Percentiles rank a stretch among this genome's conserved stretches.
phyloP scores from a whole-genome alignment of 1,140 invertebrate species.

The Aphaenogaster ashmeadi region DNA sequence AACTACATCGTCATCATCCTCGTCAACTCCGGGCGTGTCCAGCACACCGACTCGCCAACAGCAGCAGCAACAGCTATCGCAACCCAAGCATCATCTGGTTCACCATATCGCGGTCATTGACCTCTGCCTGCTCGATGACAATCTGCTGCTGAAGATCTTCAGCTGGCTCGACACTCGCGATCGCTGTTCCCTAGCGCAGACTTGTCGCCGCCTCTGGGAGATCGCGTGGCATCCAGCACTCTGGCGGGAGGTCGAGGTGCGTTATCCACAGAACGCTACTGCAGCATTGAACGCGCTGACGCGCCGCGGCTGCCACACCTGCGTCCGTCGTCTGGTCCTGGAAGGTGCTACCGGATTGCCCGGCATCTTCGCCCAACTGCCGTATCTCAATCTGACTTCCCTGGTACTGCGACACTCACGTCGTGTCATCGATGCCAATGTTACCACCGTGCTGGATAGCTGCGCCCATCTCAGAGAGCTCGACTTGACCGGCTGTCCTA shows the following conservation, averaged over 20 bases:
- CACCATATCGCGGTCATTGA: constrained; percentile 49
- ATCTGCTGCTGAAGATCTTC: constrained; percentile 90
- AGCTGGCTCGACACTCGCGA: constrained; percentile 93
- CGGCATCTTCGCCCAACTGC: constrained; percentile 88
- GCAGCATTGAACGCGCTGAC: constrained; percentile 87
- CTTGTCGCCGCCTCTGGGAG: constrained; percentile 93
- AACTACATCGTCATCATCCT: constrained; percentile 75
- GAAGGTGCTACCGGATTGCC: constrained; percentile 93
- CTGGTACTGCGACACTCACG: constrained; percentile 79
- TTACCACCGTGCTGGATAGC: constrained; percentile 79
- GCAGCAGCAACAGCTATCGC: constrained; percentile 71
- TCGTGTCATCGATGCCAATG: constrained; percentile 77
- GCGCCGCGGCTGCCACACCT: constrained; percentile 87
- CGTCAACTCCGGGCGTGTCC: constrained; percentile 39
- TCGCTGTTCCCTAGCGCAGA: constrained; percentile 92
- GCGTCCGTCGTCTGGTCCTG: constrained; percentile 89
- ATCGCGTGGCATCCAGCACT: constrained; percentile 94
- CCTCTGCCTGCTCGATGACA: constrained; percentile 86
- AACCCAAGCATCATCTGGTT: constrained; percentile 66
- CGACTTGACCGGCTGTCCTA: constrained; percentile 91
- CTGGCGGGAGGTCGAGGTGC: constrained; percentile 92
- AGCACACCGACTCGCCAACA: constrained; percentile 68
- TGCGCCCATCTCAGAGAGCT: constrained; percentile 85
- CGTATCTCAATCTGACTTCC: constrained; percentile 82
- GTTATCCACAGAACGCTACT: constrained; percentile 88